A percentile compares a stretch with the other conserved stretches of the same genome.
These are phyloP conservation scores for Sinella curviseta DNA, from an alignment of 1,140 invertebrate species.

Conservation along the genomic window DNA sequence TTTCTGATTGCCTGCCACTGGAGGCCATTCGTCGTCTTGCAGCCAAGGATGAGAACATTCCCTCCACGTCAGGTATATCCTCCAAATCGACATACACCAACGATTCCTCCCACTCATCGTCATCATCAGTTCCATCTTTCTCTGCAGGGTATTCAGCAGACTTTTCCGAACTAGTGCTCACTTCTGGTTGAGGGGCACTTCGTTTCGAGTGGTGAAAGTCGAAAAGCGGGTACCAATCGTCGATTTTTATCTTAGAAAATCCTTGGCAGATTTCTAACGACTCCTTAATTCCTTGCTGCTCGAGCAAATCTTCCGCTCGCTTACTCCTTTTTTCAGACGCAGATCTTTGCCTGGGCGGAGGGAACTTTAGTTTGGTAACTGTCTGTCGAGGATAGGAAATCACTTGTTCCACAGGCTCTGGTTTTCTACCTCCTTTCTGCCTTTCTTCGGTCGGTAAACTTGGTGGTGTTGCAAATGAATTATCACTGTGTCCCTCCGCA, in stretches of 20 bases:
- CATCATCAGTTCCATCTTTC: background rate
- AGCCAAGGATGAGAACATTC: background rate
- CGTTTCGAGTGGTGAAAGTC: background rate
- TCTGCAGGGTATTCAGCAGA: background rate
- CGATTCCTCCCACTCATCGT: slow-evolving; percentile 11
- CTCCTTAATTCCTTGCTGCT: background rate
- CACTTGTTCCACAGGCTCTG: too few species aligned
- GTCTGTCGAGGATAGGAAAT: too few species aligned
- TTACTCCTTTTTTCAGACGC: too few species aligned
- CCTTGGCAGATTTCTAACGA: slow-evolving; percentile 21
- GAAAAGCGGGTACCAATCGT: slow-evolving; percentile 10
- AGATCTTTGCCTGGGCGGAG: background rate
- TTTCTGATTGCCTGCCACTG: too few species aligned
- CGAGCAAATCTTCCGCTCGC: too few species aligned
- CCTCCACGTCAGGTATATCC: background rate
- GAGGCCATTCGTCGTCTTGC: too few species aligned
- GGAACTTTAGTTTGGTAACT: background rate
- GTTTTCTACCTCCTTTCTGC: too few species aligned
- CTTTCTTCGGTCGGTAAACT: too few species aligned
- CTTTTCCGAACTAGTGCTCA: background rate
- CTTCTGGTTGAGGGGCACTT: background rate
- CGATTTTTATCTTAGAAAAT: background rate
- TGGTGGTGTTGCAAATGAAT: too few species aligned
- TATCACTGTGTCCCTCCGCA: too few species aligned
- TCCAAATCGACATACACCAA: slow-evolving; percentile 2